A percentile compares a stretch with the other conserved stretches of the same genome.
Evolutionary conservation across 2,888 invertebrate genomes (phyloP).

Genomic region (Beris morrisii): DNA sequence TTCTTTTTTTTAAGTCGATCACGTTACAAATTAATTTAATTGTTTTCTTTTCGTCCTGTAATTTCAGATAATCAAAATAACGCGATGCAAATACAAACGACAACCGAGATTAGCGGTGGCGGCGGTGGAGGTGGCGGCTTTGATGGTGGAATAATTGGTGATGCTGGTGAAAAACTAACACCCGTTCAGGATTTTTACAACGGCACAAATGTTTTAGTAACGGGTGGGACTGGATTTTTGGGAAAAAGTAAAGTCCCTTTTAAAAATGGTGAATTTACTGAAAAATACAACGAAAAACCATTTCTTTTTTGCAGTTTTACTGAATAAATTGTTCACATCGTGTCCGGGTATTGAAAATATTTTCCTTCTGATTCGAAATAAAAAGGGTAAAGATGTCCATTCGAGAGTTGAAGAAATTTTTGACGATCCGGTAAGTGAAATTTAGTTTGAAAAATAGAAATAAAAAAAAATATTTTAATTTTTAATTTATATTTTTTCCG

Average conservation of each 20-base stretch:
- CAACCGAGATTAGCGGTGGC: slow-evolving; percentile 20
- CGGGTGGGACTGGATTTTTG: slow-evolving; percentile 61
- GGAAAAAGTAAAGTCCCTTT: slow-evolving; percentile 46
- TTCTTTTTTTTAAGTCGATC: no score
- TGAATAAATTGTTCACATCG: slow-evolving; percentile 62
- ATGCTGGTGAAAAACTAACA: slow-evolving; percentile 45
- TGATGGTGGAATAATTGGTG: neutral
- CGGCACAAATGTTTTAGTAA: slow-evolving; percentile 63
- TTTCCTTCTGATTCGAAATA: slow-evolving; percentile 61
- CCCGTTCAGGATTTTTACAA: slow-evolving; percentile 62
- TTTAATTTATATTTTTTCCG: neutral
- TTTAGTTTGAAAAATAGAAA: no score
- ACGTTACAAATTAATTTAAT: no score
- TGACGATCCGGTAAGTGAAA: slow-evolving; percentile 63
- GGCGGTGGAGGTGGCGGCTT: neutral
- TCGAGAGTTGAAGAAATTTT: slow-evolving; percentile 69
- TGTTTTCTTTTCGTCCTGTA: slow-evolving; percentile 6
- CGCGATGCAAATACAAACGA: slow-evolving; percentile 37
- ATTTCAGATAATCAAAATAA: slow-evolving; percentile 1
- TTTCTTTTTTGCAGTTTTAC: slow-evolving; percentile 52
- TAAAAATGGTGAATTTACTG: neutral
- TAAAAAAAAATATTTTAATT: neutral
- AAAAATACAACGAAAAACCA: neutral
- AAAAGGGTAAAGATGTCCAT: slow-evolving; percentile 66
- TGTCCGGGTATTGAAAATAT: slow-evolving; percentile 60